Conservation (phyloP, 2,797 vertebrate species). For the Phataginus tricuspis region DNA sequence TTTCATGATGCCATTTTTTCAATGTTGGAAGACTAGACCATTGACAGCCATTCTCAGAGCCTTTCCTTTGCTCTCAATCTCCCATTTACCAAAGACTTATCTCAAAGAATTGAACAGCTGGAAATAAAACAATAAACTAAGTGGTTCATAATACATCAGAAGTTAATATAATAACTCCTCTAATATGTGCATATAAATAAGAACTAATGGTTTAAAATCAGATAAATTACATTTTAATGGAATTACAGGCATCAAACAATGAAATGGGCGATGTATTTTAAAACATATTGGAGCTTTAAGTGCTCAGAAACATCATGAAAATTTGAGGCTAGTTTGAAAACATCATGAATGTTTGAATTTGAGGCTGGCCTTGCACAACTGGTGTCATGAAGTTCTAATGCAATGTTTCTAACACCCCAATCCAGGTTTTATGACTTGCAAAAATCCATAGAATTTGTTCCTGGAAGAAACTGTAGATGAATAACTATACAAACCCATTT, state of each 20-base stretch:
- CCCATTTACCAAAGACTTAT: not conserved
- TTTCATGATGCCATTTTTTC: slow-evolving; percentile 30
- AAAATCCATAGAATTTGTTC: slow-evolving; percentile 1
- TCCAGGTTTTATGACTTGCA: not conserved
- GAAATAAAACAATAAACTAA: slow-evolving; percentile 40
- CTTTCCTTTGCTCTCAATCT: not conserved
- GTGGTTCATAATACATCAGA: not conserved
- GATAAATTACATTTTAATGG: slow-evolving; percentile 5
- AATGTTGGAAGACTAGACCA: not conserved
- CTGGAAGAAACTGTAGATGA: not conserved
- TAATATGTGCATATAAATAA: not conserved
- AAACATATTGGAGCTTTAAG: not conserved
- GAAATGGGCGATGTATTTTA: not conserved
- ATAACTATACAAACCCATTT: not conserved
- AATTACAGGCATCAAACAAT: slow-evolving; percentile 6
- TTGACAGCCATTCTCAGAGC: not conserved
- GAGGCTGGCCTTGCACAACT: not conserved
- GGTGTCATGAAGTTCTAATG: not conserved
- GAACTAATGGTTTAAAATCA: slow-evolving; percentile 9
- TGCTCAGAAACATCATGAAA: not conserved
- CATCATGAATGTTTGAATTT: not conserved
- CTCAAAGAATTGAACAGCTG: not conserved
- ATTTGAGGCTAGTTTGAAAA: not conserved
- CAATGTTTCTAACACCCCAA: not conserved
- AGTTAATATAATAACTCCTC: not conserved